Conservation (phyloP, 2,797 vertebrate species). For the Sarcophilus harrisii region DNA sequence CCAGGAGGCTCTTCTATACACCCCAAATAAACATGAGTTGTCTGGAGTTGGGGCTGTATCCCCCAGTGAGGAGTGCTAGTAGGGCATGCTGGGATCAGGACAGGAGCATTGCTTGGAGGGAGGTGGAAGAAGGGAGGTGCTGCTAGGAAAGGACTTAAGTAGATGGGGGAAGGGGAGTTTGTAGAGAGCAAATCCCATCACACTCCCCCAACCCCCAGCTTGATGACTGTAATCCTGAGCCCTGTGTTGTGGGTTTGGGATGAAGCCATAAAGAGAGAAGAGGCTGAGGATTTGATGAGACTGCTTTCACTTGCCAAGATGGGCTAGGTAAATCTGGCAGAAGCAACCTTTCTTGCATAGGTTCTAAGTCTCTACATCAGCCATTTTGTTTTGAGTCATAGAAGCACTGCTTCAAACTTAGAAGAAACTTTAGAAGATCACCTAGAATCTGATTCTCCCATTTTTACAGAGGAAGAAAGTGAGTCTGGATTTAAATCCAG, state of each 20-base stretch:
- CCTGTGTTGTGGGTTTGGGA: conserved; percentile 44
- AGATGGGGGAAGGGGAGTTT: background rate
- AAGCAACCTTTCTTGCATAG: conserved; percentile 10
- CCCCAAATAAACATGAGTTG: conserved; percentile 72
- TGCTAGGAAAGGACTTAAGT: background rate
- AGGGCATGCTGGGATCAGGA: background rate
- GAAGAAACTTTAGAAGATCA: background rate
- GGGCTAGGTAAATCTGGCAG: background rate
- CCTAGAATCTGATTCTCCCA: background rate
- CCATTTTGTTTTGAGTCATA: background rate
- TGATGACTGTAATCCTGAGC: conserved; percentile 56
- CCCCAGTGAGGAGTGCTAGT: conserved; percentile 65
- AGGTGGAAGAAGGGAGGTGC: background rate
- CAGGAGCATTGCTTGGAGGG: background rate
- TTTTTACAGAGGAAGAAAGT: background rate
- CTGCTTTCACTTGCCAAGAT: conserved; percentile 16
- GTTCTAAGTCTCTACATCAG: background rate
- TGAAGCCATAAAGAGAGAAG: conserved; percentile 46
- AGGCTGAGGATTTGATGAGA: background rate
- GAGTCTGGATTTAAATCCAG: background rate
- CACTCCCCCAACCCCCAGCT: conserved; percentile 6
- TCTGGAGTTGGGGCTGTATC: conserved; percentile 75
- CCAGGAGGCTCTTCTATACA: conserved; percentile 63
- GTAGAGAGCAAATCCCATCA: conserved; percentile 38
- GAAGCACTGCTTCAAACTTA: background rate